Evolutionary conservation across 2,888 invertebrate species (phyloP).

Genomic region (Oeneis ivallda): DNA sequence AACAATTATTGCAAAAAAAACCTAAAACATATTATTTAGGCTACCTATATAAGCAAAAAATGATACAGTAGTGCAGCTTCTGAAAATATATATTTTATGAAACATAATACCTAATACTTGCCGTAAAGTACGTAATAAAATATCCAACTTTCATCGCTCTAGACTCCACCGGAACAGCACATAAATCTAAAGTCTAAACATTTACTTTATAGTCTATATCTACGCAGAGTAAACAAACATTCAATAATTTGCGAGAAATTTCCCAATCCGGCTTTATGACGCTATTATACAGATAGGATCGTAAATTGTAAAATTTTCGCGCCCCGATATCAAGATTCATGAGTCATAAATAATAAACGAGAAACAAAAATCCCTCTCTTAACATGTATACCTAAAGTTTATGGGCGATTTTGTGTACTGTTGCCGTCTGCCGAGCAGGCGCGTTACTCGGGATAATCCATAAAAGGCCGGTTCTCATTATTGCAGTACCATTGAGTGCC

Average conservation of each 20-base stretch:
- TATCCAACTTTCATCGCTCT: background rate
- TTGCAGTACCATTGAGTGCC: background rate
- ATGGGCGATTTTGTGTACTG: background rate
- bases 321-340: conserved; percentile 34
- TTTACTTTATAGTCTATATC: conserved; percentile 1
- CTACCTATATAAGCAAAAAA: no score
- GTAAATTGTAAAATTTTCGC: conserved; percentile 34
- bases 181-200: conserved; percentile 3
- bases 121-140: background rate
- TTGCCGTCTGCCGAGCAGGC: background rate
- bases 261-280: conserved; percentile 19
- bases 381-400: conserved; percentile 16
- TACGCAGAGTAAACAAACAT: conserved; percentile 12
- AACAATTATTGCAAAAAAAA: no score
- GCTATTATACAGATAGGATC: conserved; percentile 21
- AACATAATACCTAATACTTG: background rate
- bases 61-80: background rate
- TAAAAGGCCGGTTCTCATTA: background rate
- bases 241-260: conserved; percentile 20
- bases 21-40: no score
- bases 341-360: conserved; percentile 36
- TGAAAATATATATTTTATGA: background rate
- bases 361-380: conserved; percentile 32
- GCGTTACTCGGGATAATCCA: background rate
- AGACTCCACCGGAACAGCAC: background rate